Evolutionary conservation across 2,113 vertebrate genomes (phyloP).

Genomic region (Hydrochoerus hydrochaeris): DNA sequence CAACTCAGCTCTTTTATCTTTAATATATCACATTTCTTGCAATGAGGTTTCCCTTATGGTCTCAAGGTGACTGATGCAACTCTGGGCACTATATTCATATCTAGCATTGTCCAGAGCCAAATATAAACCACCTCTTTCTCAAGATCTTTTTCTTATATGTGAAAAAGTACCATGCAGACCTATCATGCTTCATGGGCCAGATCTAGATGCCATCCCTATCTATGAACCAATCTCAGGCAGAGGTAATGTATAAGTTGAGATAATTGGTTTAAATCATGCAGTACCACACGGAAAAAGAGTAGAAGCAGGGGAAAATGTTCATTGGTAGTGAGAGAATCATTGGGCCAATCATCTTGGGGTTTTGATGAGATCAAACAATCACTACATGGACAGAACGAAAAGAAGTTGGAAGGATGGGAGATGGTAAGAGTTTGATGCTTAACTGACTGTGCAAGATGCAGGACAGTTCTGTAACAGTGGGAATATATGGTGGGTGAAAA

Average conservation of each 20-base stretch:
- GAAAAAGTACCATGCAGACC: background rate
- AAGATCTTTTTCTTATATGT: background rate
- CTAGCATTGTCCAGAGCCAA: background rate
- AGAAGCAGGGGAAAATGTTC: background rate
- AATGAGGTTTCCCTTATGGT: background rate
- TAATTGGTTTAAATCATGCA: background rate
- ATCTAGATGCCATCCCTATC: background rate
- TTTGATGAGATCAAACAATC: slow-evolving; percentile 20
- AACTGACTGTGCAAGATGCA: background rate
- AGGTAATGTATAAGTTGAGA: background rate
- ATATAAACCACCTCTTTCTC: background rate
- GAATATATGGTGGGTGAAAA: background rate
- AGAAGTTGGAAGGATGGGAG: background rate
- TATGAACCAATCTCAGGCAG: background rate
- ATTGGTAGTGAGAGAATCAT: background rate
- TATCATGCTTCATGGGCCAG: background rate
- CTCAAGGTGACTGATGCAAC: background rate
- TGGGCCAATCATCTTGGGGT: background rate
- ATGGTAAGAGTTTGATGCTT: background rate
- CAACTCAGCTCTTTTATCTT: background rate
- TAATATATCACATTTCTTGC: background rate
- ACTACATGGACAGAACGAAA: background rate
- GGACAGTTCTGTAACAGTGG: background rate
- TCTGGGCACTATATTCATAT: background rate
- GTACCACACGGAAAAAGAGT: background rate